Base-by-base conservation (phyloP, 2,888 invertebrate genomes). In the Eutolmus rufibarbis region DNA sequence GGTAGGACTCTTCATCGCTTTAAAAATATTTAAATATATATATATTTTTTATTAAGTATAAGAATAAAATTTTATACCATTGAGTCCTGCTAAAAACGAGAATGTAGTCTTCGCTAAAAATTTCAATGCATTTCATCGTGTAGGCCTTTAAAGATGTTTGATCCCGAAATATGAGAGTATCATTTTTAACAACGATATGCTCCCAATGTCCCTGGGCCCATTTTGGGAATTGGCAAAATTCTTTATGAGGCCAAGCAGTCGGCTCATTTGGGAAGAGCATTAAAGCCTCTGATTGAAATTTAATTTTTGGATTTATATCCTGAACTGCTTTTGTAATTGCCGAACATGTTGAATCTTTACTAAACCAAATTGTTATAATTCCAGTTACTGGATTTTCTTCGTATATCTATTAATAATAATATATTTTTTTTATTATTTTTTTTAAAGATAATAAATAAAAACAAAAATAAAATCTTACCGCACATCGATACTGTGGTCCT, bases 131-230 rank as follows among this genome's bases (percentile, higher is more conserved):
- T 89, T 93, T 93, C 87, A 94, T 93, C 2, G 93, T 93, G 89
- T 93, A 93, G 1, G 94, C 94, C 90, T 93, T 93, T 89, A 94
- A 94, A 19, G 93, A 93, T 5, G 91, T 90, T 81, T 93, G 93
- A 90, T 94, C 94, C 89, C 92, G 93, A 90, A 93, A 94, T 3
- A 92, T 91, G 87, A 94, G 92, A 1, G 92, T 92, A 88, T 92
- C 92, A 81, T 93, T 92, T 34, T 93, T 91, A 12, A 94, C 93
- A 74, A 91, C 90, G 7, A 94, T 90, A 89, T 95, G 93, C 91
- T 95, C 94, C 95, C 95, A 95, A 86, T 94, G 92, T 43, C 95
- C 95, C 89, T 94, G 93, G 89, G 94, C 93, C 95, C 95, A 95
- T 88, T 94, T 93, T 0, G 95, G 95, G 90, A 95, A 95, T 88